phyloP scores from a whole-genome alignment of 2,888 invertebrate species.

The Lycia hirtaria region DNA sequence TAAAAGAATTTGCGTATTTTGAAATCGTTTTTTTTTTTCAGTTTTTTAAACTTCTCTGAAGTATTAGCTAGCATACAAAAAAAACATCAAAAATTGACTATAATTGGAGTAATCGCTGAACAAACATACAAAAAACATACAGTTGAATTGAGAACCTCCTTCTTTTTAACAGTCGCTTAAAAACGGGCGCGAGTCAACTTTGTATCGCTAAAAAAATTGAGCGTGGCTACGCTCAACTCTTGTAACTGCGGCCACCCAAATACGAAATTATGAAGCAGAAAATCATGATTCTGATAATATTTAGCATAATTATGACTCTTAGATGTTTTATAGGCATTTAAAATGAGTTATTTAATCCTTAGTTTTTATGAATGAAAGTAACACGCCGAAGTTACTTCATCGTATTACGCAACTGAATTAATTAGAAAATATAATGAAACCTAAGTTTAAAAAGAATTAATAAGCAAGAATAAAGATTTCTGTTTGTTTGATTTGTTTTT shows the following conservation, averaged over 20 bases:
- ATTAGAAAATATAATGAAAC: constrained; percentile 37
- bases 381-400: constrained; percentile 36
- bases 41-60: no score
- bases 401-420: constrained; percentile 35
- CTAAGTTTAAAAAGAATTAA: constrained; percentile 17
- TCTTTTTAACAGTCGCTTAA: no score
- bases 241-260: not conserved
- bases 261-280: constrained; percentile 1
- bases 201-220: no score
- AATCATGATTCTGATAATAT: constrained; percentile 1
- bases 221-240: not conserved
- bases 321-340: constrained; percentile 7
- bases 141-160: no score
- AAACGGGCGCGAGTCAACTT: no score
- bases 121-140: no score
- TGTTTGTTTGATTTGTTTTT: no score
- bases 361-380: constrained; percentile 32
- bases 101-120: no score
- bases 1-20: no score
- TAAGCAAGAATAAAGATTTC: not conserved
- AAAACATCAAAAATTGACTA: no score
- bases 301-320: constrained; percentile 19
- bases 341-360: constrained; percentile 5
- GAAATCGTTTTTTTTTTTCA: no score
- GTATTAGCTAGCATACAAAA: no score